Percentiles rank a stretch among this genome's conserved stretches.
Conservation (phyloP, 2,888 invertebrate genomes). For the Callimorpha dominula region DNA sequence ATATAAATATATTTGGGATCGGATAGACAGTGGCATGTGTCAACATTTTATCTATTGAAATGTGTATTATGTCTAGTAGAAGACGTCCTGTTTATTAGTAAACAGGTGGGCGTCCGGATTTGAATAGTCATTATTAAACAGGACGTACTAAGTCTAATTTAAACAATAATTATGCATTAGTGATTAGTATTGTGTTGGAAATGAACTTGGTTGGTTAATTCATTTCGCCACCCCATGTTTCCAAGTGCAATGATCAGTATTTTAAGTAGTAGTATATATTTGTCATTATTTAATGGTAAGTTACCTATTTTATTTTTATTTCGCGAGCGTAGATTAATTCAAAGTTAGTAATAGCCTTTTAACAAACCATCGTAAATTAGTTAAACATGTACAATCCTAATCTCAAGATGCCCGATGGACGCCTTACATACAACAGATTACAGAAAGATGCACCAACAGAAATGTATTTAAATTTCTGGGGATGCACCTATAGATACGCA, state of each 20-base stretch:
- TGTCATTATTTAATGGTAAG: constrained; percentile 13
- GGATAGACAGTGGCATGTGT: not conserved
- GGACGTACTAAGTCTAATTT: constrained; percentile 1
- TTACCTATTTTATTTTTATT: not conserved
- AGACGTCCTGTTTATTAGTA: constrained; percentile 10
- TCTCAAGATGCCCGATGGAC: not conserved
- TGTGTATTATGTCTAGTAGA: not conserved
- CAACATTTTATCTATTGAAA: not conserved
- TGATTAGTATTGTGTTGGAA: not conserved
- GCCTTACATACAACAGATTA: not conserved
- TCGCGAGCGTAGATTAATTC: not conserved
- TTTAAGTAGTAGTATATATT: constrained; percentile 1
- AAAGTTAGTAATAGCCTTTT: too few relatives aligned
- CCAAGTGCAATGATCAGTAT: constrained; percentile 1
- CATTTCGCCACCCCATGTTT: not conserved
- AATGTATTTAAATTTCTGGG: too few relatives aligned
- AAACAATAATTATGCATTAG: not conserved
- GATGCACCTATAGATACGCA: too few relatives aligned
- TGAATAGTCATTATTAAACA: not conserved
- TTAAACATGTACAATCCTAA: not conserved
- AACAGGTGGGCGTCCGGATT: not conserved
- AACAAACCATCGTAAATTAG: not conserved
- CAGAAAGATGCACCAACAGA: too few relatives aligned
- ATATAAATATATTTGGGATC: not conserved
- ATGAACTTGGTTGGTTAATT: not conserved